Base-by-base conservation (phyloP, 2,888 invertebrate genomes). In the Minunthozetes semirufus region DNA sequence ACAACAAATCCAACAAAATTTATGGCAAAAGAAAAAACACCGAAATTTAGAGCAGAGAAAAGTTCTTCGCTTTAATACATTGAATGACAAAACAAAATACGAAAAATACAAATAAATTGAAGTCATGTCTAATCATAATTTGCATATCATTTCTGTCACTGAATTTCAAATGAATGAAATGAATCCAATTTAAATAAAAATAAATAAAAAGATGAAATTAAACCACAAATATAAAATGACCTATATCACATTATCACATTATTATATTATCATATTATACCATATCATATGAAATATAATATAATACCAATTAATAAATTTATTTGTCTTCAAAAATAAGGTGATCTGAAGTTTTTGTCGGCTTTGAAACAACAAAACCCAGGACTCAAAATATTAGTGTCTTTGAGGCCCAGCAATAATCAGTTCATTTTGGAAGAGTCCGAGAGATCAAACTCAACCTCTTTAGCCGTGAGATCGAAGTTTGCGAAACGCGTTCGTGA, bases 341-440 rank as follows among this genome's bases (percentile, higher is more conserved):
- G 76, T n/a, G 76, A 76, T 42, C 61, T 76, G 42, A 75, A 75
- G 63, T 75, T 29, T 53, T 22, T 76, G 19, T 53, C 66, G 8
- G 48, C 66, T 6, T 42, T 76, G 17, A 76, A 75, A 42, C 50
- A 66, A 29, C 29, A 56, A 6, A 76, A 76, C 70, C 76, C 76
- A 42, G 15, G 27, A 11, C 71, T 76, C 15, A 76, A 76, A 71
- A 71, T 76, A 15, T 48, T 76, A 22, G 76, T 76, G 11, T 76
- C 76, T n/a, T 42, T 76, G 27, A 38, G 75, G 27, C 76, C 76
- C 0, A 66, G 42, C 13, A 73, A 63, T 38, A 33, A 27, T 53
- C 15, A 53, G 48, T 75, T 75, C 33, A 42, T 46, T 33, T 38
- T 72, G 29, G 72, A 75, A 29, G 72, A 72, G 9, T 27, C 73